These are phyloP conservation scores for Sycophila texana DNA, from an alignment of 2,888 invertebrate species.

Conservation along the genomic window DNA sequence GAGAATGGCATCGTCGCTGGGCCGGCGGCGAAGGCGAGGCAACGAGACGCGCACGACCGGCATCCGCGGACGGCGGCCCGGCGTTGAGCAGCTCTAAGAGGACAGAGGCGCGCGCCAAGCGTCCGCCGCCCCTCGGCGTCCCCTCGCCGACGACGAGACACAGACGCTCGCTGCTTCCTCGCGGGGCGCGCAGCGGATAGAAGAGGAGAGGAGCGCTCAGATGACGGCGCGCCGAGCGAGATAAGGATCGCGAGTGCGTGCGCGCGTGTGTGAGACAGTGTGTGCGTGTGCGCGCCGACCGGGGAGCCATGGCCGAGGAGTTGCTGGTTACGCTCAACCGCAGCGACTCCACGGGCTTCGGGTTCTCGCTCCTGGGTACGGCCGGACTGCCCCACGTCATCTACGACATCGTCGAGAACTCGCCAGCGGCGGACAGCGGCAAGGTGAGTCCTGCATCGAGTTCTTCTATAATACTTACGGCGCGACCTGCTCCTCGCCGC, in stretches of 20 bases:
- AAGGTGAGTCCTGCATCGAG: constrained; percentile 83
- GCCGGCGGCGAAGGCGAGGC: too few species aligned
- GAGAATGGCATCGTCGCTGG: constrained; percentile 13
- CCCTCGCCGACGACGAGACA: too few species aligned
- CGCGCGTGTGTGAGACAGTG: neutral
- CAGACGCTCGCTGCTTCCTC: too few species aligned
- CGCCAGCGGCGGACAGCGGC: constrained; percentile 93
- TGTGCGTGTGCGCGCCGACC: neutral
- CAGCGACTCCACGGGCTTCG: constrained; percentile 91
- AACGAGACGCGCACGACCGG: too few species aligned
- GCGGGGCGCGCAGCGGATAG: too few species aligned
- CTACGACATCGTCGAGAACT: constrained; percentile 94
- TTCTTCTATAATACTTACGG: neutral
- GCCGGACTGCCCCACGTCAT: constrained; percentile 95
- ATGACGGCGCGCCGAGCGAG: too few species aligned
- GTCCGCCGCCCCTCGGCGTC: too few species aligned
- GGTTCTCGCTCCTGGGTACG: constrained; percentile 93
- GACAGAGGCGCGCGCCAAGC: too few species aligned
- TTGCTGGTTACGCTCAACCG: constrained; percentile 91
- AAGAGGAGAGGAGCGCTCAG: too few species aligned
- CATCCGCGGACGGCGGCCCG: too few species aligned
- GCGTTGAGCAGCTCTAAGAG: too few species aligned
- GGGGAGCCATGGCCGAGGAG: constrained; percentile 87
- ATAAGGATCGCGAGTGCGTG: neutral
- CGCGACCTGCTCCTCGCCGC: neutral